Evolutionary conservation across 1,140 invertebrate species (phyloP), one percentile per base, ranked within the genome.

Genomic region (Brachionus plicatilis): DNA sequence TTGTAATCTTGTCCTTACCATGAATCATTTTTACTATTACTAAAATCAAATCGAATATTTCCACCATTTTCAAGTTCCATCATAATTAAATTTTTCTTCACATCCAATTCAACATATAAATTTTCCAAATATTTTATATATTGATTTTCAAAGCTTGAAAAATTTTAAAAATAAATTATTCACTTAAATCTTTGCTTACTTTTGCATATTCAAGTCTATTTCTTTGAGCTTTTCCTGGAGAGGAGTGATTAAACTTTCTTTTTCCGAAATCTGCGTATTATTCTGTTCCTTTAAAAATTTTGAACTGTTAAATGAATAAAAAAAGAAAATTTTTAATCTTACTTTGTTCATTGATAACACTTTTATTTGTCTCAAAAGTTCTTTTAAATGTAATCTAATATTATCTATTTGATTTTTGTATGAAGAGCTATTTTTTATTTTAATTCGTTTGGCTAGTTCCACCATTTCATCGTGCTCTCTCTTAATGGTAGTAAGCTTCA

Each of bases 1-100:
- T 33, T 33, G 29, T 2, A 5, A 5, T 27, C 9, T 33, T 11
- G 72, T 6, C 43, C 85, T 85, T 84, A 89, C 89, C 89, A 90
- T 9, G 87, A 70, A 86, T 89, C 88, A 12, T 27, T 50, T 50
- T 86, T 85, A 3, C 86, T 76, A 43, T 86, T 85, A 1, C 89
- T 88, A 83, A 88, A 88, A 66, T 89, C 88, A 88, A 89, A 89
- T 68, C 88, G 75, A n/a, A 90, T 87, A 87, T 90, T 90, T 20
- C 88, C 89, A 3, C 88, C 89, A 45, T 88, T 89, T 53, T 89
- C 88, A 17, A 90, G 85, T 84, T 90, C 89, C 68, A 88, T 85
- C 20, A 87, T 50, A 85, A 90, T 41, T 3, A 76, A 76, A n/a
- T 76, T 76, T 76, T 50, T 76, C 24, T 50, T 76, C 0, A 53